phyloP scores from a whole-genome alignment of 2,113 vertebrate genomes.

The Trinectes maculatus region DNA sequence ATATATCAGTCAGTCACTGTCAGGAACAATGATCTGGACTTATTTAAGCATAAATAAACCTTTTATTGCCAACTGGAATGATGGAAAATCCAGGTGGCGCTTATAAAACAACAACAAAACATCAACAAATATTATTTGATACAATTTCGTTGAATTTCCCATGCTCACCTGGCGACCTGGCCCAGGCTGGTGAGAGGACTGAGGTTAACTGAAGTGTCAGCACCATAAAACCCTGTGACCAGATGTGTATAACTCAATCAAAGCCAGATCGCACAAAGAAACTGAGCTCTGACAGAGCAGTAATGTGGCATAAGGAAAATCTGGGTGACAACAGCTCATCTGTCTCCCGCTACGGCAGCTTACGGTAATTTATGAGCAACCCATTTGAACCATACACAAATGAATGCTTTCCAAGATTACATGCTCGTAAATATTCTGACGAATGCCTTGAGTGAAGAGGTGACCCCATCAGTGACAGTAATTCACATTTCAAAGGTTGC shows the following conservation, averaged over 20 bases:
- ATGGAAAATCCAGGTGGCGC: constrained; percentile 43
- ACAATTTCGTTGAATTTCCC: background rate
- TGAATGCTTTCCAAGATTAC: constrained; percentile 53
- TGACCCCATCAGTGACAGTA: constrained; percentile 45
- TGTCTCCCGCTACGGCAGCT: constrained; percentile 49
- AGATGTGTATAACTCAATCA: constrained; percentile 49
- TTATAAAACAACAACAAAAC: background rate
- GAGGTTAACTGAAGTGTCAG: constrained; percentile 29
- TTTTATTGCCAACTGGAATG: constrained; percentile 24
- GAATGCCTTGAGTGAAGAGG: constrained; percentile 25
- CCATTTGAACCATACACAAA: constrained; percentile 58
- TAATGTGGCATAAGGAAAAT: constrained; percentile 64
- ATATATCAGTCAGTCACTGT: constrained; percentile 46
- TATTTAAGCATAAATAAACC: constrained; percentile 42
- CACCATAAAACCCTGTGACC: constrained; percentile 24
- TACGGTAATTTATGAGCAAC: constrained; percentile 54
- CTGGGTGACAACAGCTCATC: constrained; percentile 63
- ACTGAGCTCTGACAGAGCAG: constrained; percentile 46
- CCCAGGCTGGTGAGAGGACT: background rate
- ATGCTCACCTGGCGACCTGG: constrained; percentile 19
- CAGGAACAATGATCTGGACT: constrained; percentile 47
- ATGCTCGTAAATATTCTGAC: constrained; percentile 60
- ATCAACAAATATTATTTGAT: constrained; percentile 15
- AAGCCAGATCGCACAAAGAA: constrained; percentile 42
- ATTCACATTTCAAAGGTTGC: constrained; percentile 62